A percentile compares a stretch with the other conserved stretches of the same genome.
phyloP scores from a whole-genome alignment of 2,797 vertebrate species.

The Holocentrus rufus region DNA sequence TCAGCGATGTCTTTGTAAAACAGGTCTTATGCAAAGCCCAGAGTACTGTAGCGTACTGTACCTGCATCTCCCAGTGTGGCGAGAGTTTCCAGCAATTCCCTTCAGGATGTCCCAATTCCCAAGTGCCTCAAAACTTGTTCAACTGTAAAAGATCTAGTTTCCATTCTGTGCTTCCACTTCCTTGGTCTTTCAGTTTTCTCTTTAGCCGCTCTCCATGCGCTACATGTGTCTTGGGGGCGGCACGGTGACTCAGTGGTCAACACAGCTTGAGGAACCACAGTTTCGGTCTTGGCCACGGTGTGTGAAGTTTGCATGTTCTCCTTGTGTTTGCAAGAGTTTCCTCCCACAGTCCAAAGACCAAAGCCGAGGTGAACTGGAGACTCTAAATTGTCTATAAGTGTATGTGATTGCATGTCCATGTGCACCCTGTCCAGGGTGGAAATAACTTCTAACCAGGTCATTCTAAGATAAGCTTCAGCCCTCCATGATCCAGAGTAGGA shows the following conservation, averaged over 20 bases:
- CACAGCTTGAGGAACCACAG: too few relatives aligned
- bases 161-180: constrained; percentile 9
- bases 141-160: constrained; percentile 47
- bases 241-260: background rate
- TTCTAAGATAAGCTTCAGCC: constrained; percentile 4
- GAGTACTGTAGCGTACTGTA: constrained; percentile 17
- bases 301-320: too few relatives aligned
- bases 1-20: constrained; percentile 19
- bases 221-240: constrained; percentile 34
- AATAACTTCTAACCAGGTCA: background rate
- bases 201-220: constrained; percentile 21
- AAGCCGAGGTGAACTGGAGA: too few relatives aligned
- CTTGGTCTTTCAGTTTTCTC: constrained; percentile 16
- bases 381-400: constrained; percentile 1
- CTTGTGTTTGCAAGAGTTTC: too few relatives aligned
- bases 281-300: too few relatives aligned
- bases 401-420: background rate
- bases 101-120: constrained; percentile 61
- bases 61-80: constrained; percentile 37
- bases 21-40: constrained; percentile 10
- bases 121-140: constrained; percentile 36
- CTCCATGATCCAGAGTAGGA: constrained; percentile 5
- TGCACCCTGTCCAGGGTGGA: constrained; percentile 16
- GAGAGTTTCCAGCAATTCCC: constrained; percentile 64
- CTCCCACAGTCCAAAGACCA: too few relatives aligned